Percentiles rank a stretch among this genome's conserved stretches.
Conservation (phyloP, 2,797 vertebrate genomes). For the Sebastolobus altivelis region DNA sequence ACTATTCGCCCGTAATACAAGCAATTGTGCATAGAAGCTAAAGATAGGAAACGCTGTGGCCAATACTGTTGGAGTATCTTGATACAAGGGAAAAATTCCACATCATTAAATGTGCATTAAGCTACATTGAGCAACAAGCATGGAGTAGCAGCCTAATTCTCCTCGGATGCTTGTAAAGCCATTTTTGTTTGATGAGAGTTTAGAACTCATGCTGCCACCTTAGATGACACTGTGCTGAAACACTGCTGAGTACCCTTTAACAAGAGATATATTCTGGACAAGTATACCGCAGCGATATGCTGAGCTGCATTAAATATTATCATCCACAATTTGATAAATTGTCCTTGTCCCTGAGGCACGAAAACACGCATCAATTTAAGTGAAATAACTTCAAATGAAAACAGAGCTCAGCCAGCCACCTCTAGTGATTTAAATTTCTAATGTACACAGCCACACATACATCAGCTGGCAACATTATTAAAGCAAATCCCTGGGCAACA, state of each 20-base stretch:
- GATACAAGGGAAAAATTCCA: background rate
- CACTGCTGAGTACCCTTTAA: background rate
- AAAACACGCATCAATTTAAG: background rate
- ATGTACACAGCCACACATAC: background rate
- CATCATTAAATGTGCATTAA: slow-evolving; percentile 12
- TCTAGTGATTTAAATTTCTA: slow-evolving; percentile 4
- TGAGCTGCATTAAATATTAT: background rate
- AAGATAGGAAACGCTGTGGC: background rate
- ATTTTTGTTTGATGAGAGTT: background rate
- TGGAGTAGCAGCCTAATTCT: background rate
- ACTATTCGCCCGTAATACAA: background rate
- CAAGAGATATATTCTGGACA: background rate
- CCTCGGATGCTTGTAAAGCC: background rate
- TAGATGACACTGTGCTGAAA: background rate
- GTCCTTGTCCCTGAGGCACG: background rate
- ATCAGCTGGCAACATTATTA: slow-evolving; percentile 19
- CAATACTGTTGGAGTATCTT: background rate
- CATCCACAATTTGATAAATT: background rate
- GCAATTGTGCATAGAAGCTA: background rate
- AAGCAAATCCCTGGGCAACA: slow-evolving; percentile 18
- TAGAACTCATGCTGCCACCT: background rate
- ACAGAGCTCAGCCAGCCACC: background rate
- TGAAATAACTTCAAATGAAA: background rate
- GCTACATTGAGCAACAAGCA: background rate
- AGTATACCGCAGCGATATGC: background rate